Evolutionary conservation across 2,888 invertebrate genomes (phyloP).

Genomic region (Lordiphosa fenestrarum): DNA sequence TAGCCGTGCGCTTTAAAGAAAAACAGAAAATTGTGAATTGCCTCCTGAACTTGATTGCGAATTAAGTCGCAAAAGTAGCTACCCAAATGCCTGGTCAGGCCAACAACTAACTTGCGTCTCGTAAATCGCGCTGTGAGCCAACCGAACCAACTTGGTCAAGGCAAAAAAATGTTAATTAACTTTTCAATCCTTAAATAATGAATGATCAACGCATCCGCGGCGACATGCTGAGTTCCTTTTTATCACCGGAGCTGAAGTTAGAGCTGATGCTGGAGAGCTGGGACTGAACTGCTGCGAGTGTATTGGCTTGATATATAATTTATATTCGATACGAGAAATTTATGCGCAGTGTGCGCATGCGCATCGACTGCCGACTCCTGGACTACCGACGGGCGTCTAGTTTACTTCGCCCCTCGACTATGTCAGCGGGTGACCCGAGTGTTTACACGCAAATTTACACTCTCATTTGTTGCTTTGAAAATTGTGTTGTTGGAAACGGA

Average conservation of each 20-base stretch:
- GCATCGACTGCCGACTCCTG: slow-evolving; percentile 35
- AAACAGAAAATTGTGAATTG: slow-evolving; percentile 23
- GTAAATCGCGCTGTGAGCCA: slow-evolving; percentile 53
- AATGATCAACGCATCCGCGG: slow-evolving; percentile 80
- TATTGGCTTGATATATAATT: slow-evolving; percentile 67
- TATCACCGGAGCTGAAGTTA: slow-evolving; percentile 60
- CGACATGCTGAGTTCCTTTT: slow-evolving; percentile 80
- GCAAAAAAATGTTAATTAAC: slow-evolving; percentile 80
- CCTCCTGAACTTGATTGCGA: slow-evolving; percentile 39
- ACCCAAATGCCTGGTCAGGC: slow-evolving; percentile 49
- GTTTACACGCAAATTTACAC: slow-evolving; percentile 81
- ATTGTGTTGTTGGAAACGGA: slow-evolving; percentile 37
- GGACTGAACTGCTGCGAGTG: slow-evolving; percentile 2
- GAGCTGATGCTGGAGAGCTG: slow-evolving; percentile 9
- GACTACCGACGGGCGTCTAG: slow-evolving; percentile 33
- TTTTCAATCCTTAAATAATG: slow-evolving; percentile 81
- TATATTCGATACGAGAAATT: slow-evolving; percentile 75
- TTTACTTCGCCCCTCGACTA: slow-evolving; percentile 56
- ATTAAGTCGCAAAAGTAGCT: slow-evolving; percentile 13
- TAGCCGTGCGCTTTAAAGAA: slow-evolving; percentile 45
- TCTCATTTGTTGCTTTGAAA: slow-evolving; percentile 76
- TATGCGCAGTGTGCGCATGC: slow-evolving; percentile 67
- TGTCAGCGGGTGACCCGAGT: slow-evolving; percentile 80
- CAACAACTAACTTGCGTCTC: slow-evolving; percentile 51
- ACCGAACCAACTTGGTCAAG: slow-evolving; percentile 22